Evolutionary conservation across 1,140 invertebrate species (phyloP).

Genomic region (Meteorus sp.): DNA sequence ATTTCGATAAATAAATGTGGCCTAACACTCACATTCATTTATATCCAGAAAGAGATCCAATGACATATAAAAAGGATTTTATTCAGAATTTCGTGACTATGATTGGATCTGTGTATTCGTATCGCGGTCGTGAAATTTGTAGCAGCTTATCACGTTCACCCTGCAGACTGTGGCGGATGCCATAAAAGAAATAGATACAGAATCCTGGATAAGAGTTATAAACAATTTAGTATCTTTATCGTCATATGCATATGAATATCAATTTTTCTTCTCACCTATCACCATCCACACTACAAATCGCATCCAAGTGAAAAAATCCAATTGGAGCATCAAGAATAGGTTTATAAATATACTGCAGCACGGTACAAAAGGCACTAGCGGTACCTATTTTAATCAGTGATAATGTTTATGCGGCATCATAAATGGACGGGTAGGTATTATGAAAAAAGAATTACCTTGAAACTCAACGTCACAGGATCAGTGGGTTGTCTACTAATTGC

Average conservation of each 20-base stretch:
- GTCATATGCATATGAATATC: not conserved
- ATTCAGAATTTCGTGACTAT: constrained; percentile 34
- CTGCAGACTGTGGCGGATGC: constrained; percentile 54
- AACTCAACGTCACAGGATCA: not conserved
- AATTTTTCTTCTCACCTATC: constrained; percentile 58
- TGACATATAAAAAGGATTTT: too few species aligned
- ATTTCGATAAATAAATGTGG: too few species aligned
- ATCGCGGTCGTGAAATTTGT: constrained; percentile 26
- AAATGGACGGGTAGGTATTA: too few species aligned
- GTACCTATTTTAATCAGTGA: constrained; percentile 63
- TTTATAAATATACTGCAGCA: constrained; percentile 84
- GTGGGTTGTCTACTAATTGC: constrained; percentile 9
- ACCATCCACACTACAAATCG: constrained; percentile 80
- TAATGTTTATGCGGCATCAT: not conserved
- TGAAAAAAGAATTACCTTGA: constrained; percentile 1
- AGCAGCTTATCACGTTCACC: constrained; percentile 39
- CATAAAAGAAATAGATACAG: constrained; percentile 58
- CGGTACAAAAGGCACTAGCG: constrained; percentile 82
- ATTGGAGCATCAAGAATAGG: constrained; percentile 83
- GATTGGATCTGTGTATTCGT: constrained; percentile 32
- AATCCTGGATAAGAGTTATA: constrained; percentile 48
- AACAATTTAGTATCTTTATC: not conserved
- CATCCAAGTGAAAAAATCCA: constrained; percentile 81
- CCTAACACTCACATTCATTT: too few species aligned
- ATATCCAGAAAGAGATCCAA: too few species aligned